Conservation (phyloP, 2,888 invertebrate genomes). For the Ferrisia virgata region DNA sequence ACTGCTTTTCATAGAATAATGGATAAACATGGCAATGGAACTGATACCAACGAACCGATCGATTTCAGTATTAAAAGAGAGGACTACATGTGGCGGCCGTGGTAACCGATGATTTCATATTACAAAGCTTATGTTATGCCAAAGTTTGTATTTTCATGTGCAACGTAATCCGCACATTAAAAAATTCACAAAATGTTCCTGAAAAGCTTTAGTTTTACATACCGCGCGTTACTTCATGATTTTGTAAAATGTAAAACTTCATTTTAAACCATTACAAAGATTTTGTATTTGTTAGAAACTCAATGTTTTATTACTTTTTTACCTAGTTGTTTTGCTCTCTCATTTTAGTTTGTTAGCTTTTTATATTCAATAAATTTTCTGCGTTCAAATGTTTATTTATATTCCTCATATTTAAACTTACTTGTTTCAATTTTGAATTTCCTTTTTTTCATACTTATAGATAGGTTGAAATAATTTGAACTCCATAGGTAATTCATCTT, state of each 20-base stretch:
- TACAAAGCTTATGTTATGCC: neutral
- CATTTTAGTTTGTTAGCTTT: constrained; percentile 27
- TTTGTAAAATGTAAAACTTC: neutral
- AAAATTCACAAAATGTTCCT: constrained; percentile 13
- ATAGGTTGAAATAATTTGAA: constrained; percentile 41
- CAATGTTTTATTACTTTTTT: constrained; percentile 30
- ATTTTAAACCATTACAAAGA: neutral
- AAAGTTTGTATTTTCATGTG: neutral
- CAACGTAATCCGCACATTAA: neutral
- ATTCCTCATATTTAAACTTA: neutral
- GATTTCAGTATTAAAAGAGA: constrained; percentile 51
- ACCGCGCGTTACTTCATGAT: neutral
- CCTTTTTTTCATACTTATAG: constrained; percentile 33
- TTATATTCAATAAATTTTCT: neutral
- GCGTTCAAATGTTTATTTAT: neutral
- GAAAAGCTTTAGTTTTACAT: constrained; percentile 20
- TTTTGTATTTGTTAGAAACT: neutral
- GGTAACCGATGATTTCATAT: constrained; percentile 48
- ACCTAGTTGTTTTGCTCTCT: constrained; percentile 20
- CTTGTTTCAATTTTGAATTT: neutral
- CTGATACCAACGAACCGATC: constrained; percentile 50
- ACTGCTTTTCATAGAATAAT: constrained; percentile 47
- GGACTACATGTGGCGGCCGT: constrained; percentile 51
- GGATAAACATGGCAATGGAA: constrained; percentile 43
- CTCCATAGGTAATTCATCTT: constrained; percentile 39